Conservation (phyloP, 1,140 invertebrate species). For the Heliconius nattereri region DNA sequence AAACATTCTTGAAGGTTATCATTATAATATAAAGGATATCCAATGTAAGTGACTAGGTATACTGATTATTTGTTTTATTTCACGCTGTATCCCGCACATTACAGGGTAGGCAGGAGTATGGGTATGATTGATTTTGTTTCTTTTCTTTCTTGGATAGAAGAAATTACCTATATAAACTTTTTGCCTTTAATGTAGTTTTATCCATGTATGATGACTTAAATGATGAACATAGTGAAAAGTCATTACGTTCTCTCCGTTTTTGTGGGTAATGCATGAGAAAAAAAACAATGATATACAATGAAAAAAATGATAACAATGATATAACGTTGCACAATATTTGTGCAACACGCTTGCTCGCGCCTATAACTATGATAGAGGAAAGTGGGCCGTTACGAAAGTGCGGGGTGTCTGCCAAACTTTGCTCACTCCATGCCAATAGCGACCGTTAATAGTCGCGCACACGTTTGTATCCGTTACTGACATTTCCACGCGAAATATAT, state of each 20-base stretch:
- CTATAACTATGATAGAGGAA: slow-evolving; percentile 20
- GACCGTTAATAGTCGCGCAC: slow-evolving; percentile 12
- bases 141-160: neutral
- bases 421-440: slow-evolving; percentile 35
- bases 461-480: slow-evolving; percentile 8
- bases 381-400: slow-evolving; percentile 64
- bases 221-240: neutral
- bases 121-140: neutral
- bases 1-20: neutral
- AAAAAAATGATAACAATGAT: no score
- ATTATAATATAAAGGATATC: neutral
- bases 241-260: neutral
- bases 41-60: neutral
- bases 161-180: neutral
- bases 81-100: no score
- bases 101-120: no score
- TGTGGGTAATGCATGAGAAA: neutral
- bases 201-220: no score
- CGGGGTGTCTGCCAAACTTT: slow-evolving; percentile 63
- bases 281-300: no score
- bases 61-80: neutral
- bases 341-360: neutral
- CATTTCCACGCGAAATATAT: neutral
- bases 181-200: neutral
- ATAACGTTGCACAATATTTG: neutral